These are phyloP conservation scores for Crotalus helleri DNA, from an alignment of 2,113 vertebrate genomes.

Conservation along the genomic window DNA sequence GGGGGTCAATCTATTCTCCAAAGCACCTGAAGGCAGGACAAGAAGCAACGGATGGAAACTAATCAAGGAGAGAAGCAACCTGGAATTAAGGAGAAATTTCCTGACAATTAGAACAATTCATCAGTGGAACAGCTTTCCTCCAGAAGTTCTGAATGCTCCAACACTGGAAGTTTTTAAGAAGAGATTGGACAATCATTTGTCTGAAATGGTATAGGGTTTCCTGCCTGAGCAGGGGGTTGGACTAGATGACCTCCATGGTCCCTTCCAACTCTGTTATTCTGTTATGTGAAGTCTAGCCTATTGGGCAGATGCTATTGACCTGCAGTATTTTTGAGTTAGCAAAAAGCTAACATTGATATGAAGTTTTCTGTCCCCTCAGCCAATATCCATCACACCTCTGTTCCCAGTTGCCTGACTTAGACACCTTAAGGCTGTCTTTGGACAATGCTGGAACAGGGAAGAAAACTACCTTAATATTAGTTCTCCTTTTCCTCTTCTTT, in stretches of 20 bases:
- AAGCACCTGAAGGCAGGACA: not conserved
- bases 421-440: not conserved
- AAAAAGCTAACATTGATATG: not conserved
- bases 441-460: not conserved
- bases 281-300: not conserved
- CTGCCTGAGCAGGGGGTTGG: not conserved
- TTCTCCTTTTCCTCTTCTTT: not conserved
- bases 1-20: not conserved
- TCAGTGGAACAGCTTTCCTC: accelerated
- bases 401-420: not conserved
- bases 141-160: not conserved
- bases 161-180: not conserved
- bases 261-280: not conserved
- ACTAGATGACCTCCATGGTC: not conserved
- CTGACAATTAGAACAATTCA: not conserved
- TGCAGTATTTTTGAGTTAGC: not conserved
- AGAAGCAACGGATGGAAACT: not conserved
- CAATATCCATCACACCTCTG: not conserved
- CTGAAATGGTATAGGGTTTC: not conserved
- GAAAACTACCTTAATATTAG: not conserved
- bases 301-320: not conserved
- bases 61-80: not conserved
- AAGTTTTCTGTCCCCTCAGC: not conserved
- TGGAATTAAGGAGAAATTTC: not conserved
- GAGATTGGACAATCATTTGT: not conserved